These are phyloP conservation scores for Phortica variegata DNA, from an alignment of 1,140 invertebrate species.

Conservation along the genomic window DNA sequence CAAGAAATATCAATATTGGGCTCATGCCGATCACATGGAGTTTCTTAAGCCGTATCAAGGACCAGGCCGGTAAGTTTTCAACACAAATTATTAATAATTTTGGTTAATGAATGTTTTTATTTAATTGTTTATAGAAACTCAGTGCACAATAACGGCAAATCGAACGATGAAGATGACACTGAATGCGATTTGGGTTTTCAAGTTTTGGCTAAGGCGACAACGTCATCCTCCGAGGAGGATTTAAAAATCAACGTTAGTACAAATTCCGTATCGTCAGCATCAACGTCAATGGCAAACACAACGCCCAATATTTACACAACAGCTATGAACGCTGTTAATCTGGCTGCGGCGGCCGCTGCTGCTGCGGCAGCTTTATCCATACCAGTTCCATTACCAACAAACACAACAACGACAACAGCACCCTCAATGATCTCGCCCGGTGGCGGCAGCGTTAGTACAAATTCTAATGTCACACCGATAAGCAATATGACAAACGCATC, in stretches of 20 bases:
- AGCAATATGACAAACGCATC: too few species aligned
- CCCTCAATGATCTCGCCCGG: slow-evolving; percentile 24
- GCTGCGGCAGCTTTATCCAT: neutral
- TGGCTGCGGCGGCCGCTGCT: slow-evolving; percentile 28
- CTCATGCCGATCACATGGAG: slow-evolving; percentile 55
- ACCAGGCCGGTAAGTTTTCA: slow-evolving; percentile 37
- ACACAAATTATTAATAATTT: neutral
- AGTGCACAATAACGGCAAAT: slow-evolving; percentile 38
- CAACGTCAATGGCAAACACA: slow-evolving; percentile 13
- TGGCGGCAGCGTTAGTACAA: slow-evolving; percentile 9
- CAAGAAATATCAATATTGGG: slow-evolving; percentile 56
- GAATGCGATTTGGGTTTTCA: slow-evolving; percentile 53
- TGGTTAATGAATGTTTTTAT: neutral
- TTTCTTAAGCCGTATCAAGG: slow-evolving; percentile 53
- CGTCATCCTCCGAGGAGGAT: slow-evolving; percentile 38
- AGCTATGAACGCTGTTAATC: slow-evolving; percentile 20
- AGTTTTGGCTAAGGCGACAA: slow-evolving; percentile 44
- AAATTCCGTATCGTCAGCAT: slow-evolving; percentile 16
- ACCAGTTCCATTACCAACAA: neutral
- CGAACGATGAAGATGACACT: slow-evolving; percentile 48
- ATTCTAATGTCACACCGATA: slow-evolving; percentile 16
- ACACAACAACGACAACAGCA: slow-evolving; percentile 21
- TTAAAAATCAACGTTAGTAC: slow-evolving; percentile 40
- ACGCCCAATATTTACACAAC: slow-evolving; percentile 32
- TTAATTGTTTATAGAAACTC: slow-evolving; percentile 26